phyloP scores from a whole-genome alignment of 2,888 invertebrate genomes.

The Netelia inedita region DNA sequence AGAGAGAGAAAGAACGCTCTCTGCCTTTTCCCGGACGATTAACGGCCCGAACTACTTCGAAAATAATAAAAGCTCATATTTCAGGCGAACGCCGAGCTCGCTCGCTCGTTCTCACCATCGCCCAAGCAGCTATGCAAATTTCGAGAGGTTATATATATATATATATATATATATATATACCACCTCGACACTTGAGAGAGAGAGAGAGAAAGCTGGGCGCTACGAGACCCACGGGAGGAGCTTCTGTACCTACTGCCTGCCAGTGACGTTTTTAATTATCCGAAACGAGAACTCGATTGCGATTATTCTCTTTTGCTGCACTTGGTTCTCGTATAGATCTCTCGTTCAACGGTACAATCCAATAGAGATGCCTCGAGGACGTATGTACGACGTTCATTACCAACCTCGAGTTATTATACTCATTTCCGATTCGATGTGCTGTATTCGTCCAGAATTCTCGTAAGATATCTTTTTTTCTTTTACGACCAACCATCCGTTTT shows the following conservation, averaged over 20 bases:
- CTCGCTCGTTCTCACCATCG: slow-evolving; percentile 68
- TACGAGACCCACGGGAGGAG: slow-evolving; percentile 65
- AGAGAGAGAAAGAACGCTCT: slow-evolving; percentile 14
- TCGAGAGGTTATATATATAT: slow-evolving; percentile 73
- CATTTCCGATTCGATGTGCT: background rate
- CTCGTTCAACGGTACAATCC: background rate
- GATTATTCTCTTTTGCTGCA: slow-evolving; percentile 43
- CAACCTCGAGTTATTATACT: slow-evolving; percentile 7
- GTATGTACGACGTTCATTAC: slow-evolving; percentile 2
- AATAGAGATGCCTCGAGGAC: slow-evolving; percentile 4
- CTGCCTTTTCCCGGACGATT: slow-evolving; percentile 71
- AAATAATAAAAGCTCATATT: slow-evolving; percentile 81
- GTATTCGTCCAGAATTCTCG: background rate
- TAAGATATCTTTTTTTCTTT: background rate
- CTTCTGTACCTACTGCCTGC: slow-evolving; percentile 71
- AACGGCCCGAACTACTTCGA: slow-evolving; percentile 76
- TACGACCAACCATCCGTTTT: background rate
- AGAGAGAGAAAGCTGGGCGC: slow-evolving; percentile 28
- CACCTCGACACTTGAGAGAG: slow-evolving; percentile 70
- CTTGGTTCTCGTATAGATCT: background rate
- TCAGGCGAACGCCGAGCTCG: slow-evolving; percentile 73
- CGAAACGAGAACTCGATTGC: slow-evolving; percentile 76
- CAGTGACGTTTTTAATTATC: slow-evolving; percentile 82
- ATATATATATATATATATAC: background rate
- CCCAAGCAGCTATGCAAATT: slow-evolving; percentile 81